These are phyloP conservation scores for Acropternis orthonyx DNA, from an alignment of 2,797 vertebrate genomes.

Conservation along the genomic window DNA sequence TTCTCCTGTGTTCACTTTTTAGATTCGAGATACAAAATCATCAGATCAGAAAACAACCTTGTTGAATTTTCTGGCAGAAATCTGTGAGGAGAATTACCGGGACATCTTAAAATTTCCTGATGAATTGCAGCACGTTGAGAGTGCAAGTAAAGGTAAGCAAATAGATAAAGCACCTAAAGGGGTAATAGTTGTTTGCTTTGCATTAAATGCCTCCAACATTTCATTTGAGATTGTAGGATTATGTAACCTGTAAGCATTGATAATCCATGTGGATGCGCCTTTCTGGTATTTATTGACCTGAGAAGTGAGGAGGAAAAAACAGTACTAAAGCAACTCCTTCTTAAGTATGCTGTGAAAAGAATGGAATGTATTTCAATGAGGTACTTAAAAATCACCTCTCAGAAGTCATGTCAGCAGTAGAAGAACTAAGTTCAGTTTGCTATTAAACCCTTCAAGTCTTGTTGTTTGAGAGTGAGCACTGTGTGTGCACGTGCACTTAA, in stretches of 20 bases:
- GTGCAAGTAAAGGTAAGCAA: slow-evolving; percentile 90
- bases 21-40: slow-evolving; percentile 97
- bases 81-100: slow-evolving; percentile 85
- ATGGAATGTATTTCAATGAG: not conserved
- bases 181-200: not conserved
- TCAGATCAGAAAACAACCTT: slow-evolving; percentile 89
- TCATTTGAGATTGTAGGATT: not conserved
- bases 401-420: not conserved
- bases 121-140: slow-evolving; percentile 91
- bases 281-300: not conserved
- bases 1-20: not conserved
- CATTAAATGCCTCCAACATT: not conserved
- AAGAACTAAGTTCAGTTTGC: not conserved
- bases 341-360: not conserved
- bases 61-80: slow-evolving; percentile 92
- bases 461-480: not conserved
- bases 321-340: not conserved
- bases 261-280: not conserved
- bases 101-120: slow-evolving; percentile 93
- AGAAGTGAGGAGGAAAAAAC: not conserved
- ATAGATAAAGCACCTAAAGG: not conserved
- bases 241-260: not conserved
- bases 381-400: not conserved
- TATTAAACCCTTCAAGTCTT: not conserved
- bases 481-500: rapidly evolving